Conservation (phyloP, 2,888 invertebrate genomes). For the Papilio demoleus region DNA sequence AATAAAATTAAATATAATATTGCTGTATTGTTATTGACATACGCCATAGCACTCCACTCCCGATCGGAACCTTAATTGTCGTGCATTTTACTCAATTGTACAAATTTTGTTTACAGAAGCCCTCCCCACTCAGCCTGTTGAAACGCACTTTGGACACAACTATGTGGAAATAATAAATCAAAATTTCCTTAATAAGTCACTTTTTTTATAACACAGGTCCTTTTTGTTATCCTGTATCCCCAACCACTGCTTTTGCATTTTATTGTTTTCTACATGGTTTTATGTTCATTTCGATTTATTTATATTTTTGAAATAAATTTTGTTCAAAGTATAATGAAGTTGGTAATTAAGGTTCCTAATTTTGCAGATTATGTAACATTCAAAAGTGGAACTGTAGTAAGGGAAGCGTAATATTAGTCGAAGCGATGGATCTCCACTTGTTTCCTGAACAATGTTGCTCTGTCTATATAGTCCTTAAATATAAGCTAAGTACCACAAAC, state of each 20-base stretch:
- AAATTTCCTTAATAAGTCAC: constrained; percentile 79
- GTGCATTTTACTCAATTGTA: constrained; percentile 71
- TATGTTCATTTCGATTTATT: constrained; percentile 80
- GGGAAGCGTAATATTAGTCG: constrained; percentile 12
- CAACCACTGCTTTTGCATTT: constrained; percentile 68
- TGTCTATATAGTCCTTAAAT: constrained; percentile 30
- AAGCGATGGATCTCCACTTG: constrained; percentile 31
- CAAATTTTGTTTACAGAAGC: constrained; percentile 82
- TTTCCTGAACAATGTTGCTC: constrained; percentile 27
- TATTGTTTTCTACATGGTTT: constrained; percentile 81
- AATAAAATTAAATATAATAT: constrained; percentile 80
- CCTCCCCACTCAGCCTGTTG: constrained; percentile 80
- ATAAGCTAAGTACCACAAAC: constrained; percentile 32
- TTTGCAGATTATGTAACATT: constrained; percentile 39
- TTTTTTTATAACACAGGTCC: constrained; percentile 78
- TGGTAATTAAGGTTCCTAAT: constrained; percentile 81
- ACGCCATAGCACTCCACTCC: constrained; percentile 81
- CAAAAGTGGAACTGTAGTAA: constrained; percentile 35
- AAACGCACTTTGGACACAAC: constrained; percentile 82
- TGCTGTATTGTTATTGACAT: constrained; percentile 80
- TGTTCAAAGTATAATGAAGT: constrained; percentile 76
- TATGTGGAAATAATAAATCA: constrained; percentile 84
- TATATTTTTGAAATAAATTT: constrained; percentile 83
- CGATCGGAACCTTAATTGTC: constrained; percentile 82
- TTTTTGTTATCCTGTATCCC: constrained; percentile 75